Conservation (phyloP, 2,888 invertebrate genomes). For the Drosophila nigritarsus region DNA sequence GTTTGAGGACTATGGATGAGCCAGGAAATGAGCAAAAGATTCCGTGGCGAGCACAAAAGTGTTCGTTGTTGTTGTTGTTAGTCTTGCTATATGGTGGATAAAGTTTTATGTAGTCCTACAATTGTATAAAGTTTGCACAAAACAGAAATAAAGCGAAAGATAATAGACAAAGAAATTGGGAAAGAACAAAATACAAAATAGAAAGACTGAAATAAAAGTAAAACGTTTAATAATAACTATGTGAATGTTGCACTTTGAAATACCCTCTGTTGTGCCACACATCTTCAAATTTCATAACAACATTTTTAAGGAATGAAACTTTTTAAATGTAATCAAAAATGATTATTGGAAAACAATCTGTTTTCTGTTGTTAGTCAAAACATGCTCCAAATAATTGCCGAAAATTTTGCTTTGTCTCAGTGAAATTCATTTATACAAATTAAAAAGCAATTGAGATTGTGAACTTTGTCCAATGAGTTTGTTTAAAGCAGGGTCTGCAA, state of each 20-base stretch:
- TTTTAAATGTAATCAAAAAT: neutral
- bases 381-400: neutral
- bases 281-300: neutral
- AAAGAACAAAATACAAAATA: slow-evolving; percentile 6
- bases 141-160: slow-evolving; percentile 41
- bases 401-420: neutral
- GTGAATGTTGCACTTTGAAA: neutral
- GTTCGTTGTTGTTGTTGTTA: slow-evolving; percentile 17
- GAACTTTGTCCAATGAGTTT: neutral
- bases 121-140: slow-evolving; percentile 55
- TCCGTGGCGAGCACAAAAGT: slow-evolving; percentile 55
- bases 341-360: neutral
- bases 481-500: neutral
- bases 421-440: neutral
- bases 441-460: neutral
- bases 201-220: slow-evolving; percentile 17
- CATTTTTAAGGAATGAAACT: neutral
- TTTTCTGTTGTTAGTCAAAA: neutral
- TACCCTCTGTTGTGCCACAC: slow-evolving; percentile 13
- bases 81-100: slow-evolving; percentile 42
- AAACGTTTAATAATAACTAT: slow-evolving; percentile 34
- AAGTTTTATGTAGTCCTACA: slow-evolving; percentile 71
- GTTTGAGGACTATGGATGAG: slow-evolving; percentile 25
- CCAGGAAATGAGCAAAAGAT: slow-evolving; percentile 69
- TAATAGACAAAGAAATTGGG: slow-evolving; percentile 28